Base-by-base conservation (phyloP, 2,797 vertebrate genomes). In the Poecilia wingei region DNA sequence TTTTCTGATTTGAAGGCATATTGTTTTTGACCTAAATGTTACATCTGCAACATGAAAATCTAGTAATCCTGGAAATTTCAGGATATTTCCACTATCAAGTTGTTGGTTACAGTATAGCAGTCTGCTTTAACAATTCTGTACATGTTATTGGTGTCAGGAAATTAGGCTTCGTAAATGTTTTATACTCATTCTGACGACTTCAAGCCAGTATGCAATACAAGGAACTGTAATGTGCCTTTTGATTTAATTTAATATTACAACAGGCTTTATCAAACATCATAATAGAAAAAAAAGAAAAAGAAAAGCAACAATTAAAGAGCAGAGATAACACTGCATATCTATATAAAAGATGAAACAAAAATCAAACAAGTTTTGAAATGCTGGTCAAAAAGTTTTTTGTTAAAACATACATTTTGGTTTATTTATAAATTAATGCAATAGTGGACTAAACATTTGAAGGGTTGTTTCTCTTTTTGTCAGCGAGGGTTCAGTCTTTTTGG, bases 401-500 rank as follows among this genome's bases (percentile, higher is more conserved):
- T 93, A 95, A 96, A 96, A 96, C 95, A 96, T 89, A 95, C 91
- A 79, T 89, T 90, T 94, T 78, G 84, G 84, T 83, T 94, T 79
- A 90, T 92, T 92, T 94, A 96, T 96, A 95, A 96, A 90, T 96
- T 96, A 96, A 94, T 92, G 95, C 95, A 95, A 96, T 95, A 96
- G 91, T 89, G 85, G 86, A 94, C 92, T 86, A 90, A 91, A 83
- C 47, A 77, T 85, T 78, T 86, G 39, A n/a, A n/a, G 20, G 39
- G 12, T 1, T 45, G 20, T 81, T 81, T 82, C 81, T 76, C 72
- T 72, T 41, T 77, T 72, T 83, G 95, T 99, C 97, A 99, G 96
- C 98, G 98, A 86, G 98, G 98, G 79, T 95, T 96, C 87, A 97
- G 92, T 92, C 96, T 94, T 93, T 97, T 98, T 77, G 93, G 95